Percentiles rank a stretch among this genome's conserved stretches.
These are phyloP conservation scores for Peromyscus aztecus DNA, from an alignment of 2,797 vertebrate species.

Conservation along the genomic window DNA sequence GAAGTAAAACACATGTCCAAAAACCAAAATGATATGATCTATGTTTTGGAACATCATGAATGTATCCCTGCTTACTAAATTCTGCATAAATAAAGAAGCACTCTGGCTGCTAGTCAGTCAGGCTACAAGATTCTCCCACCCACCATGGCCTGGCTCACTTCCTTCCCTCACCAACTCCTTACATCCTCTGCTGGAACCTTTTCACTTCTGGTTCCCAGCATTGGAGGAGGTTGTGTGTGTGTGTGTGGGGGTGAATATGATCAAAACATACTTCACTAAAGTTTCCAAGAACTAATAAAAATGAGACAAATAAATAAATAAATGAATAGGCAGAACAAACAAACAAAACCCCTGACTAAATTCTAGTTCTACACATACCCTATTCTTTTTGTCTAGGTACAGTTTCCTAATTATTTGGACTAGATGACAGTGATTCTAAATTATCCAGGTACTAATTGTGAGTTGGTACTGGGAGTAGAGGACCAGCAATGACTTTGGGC, in stretches of 20 bases:
- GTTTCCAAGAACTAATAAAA: not conserved
- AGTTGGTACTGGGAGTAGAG: not conserved
- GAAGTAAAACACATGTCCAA: too few relatives aligned
- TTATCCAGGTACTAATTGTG: not conserved
- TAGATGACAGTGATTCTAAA: not conserved
- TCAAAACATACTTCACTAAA: not conserved
- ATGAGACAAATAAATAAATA: not conserved
- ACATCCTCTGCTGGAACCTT: too few relatives aligned
- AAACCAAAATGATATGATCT: too few relatives aligned
- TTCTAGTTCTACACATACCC: not conserved
- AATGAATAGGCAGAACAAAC: not conserved
- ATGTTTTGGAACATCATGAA: too few relatives aligned
- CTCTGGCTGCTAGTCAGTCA: too few relatives aligned
- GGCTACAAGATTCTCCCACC: too few relatives aligned
- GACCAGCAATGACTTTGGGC: not conserved
- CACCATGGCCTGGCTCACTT: too few relatives aligned
- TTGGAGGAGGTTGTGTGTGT: not conserved
- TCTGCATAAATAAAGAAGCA: too few relatives aligned
- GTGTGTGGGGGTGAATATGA: not conserved
- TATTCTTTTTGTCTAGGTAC: not conserved
- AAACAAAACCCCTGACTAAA: not conserved
- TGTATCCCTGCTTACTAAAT: too few relatives aligned
- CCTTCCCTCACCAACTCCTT: too few relatives aligned
- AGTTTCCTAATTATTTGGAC: not conserved
- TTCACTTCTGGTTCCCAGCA: too few relatives aligned